Evolutionary conservation across 2,113 vertebrate species (phyloP).

Genomic region (Cheilinus undulatus): DNA sequence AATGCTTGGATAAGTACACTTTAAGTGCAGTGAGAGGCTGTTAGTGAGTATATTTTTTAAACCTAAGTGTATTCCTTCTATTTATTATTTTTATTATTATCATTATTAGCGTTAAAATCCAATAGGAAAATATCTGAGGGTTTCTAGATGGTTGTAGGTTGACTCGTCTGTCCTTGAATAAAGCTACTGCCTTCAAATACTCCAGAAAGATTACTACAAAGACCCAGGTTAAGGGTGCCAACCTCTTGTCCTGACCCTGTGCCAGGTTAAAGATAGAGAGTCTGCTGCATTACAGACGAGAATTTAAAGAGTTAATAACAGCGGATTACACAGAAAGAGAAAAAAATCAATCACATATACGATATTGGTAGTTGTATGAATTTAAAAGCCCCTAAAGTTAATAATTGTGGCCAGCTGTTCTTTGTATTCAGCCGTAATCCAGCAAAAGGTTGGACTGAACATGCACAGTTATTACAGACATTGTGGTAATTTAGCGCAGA

Average conservation of each 20-base stretch:
- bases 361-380: background rate
- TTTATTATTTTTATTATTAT: no score
- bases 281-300: background rate
- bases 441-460: background rate
- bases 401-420: slow-evolving; percentile 30
- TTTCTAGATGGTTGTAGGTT: background rate
- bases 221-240: background rate
- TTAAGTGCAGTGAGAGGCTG: no score
- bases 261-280: slow-evolving; percentile 13
- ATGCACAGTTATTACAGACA: slow-evolving; percentile 10
- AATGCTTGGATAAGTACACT: no score
- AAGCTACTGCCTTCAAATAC: slow-evolving; percentile 12
- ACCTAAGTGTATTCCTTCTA: no score
- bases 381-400: background rate
- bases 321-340: slow-evolving; percentile 5
- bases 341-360: slow-evolving; percentile 15
- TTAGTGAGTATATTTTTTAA: no score
- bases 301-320: background rate
- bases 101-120: background rate
- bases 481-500: slow-evolving; percentile 1
- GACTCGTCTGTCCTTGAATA: slow-evolving; percentile 2
- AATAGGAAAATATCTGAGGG: background rate
- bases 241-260: slow-evolving; percentile 1
- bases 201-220: background rate
- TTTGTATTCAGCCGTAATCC: slow-evolving; percentile 35